Evolutionary conservation across 2,797 vertebrate species (phyloP).

Genomic region (Muscicapa striata): DNA sequence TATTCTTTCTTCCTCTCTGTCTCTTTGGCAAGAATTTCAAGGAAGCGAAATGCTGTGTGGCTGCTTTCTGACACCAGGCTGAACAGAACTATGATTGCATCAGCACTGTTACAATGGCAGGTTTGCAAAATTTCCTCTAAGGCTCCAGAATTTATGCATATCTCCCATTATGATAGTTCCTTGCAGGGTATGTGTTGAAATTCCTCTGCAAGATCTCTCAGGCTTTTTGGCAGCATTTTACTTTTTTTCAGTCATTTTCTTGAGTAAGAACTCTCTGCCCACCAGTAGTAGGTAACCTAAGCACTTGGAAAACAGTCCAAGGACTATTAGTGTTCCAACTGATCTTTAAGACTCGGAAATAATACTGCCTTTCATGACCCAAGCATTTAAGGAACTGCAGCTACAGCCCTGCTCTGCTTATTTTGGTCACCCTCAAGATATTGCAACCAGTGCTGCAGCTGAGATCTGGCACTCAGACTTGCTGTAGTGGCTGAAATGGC

Average conservation of each 20-base stretch:
- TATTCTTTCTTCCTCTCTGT: background rate
- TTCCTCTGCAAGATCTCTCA: background rate
- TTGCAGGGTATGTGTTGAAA: background rate
- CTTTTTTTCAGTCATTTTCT: background rate
- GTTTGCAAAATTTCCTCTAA: background rate
- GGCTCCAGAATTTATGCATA: background rate
- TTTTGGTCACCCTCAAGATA: background rate
- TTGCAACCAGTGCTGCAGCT: background rate
- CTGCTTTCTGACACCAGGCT: background rate
- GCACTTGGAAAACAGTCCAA: background rate
- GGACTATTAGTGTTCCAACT: background rate
- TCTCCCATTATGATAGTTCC: background rate
- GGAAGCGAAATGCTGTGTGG: background rate
- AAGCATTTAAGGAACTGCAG: background rate
- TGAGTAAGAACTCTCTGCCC: background rate
- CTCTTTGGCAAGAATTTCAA: background rate
- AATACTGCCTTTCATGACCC: background rate
- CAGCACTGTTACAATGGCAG: background rate
- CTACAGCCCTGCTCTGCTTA: background rate
- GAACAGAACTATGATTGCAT: background rate
- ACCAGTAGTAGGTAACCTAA: background rate
- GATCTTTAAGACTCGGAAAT: background rate
- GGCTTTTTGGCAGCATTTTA: background rate
- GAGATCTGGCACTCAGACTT: background rate
- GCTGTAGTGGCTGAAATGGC: background rate